These are phyloP conservation scores for Ariopsis seemanni DNA, from an alignment of 2,113 vertebrate species.

Conservation along the genomic window DNA sequence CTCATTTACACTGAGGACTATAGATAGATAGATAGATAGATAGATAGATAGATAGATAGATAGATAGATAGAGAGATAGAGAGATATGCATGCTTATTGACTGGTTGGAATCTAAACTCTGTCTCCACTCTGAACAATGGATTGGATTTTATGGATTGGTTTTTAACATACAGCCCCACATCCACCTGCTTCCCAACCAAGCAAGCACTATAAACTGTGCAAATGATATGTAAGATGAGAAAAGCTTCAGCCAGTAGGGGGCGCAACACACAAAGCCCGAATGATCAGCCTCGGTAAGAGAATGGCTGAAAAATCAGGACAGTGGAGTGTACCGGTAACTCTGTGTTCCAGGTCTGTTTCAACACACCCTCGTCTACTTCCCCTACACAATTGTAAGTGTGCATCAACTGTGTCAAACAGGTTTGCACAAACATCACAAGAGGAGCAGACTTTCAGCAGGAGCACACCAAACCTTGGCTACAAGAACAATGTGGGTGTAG, in stretches of 20 bases:
- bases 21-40: background rate
- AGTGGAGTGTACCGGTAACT: background rate
- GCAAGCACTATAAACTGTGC: slow-evolving; percentile 37
- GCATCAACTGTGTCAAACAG: background rate
- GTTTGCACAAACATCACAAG: background rate
- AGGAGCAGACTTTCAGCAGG: background rate
- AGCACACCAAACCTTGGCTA: background rate
- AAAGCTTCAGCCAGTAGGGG: slow-evolving; percentile 15
- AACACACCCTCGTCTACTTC: background rate
- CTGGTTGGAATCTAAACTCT: slow-evolving; percentile 27
- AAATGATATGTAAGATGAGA: slow-evolving; percentile 37
- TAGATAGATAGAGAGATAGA: slow-evolving; percentile 14
- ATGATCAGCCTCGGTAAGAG: background rate
- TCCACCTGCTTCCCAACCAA: slow-evolving; percentile 22
- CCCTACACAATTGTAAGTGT: background rate
- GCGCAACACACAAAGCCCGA: background rate
- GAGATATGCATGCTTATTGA: slow-evolving; percentile 51
- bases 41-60: background rate
- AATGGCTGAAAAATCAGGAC: slow-evolving; percentile 6
- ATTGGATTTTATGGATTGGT: background rate
- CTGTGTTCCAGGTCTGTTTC: slow-evolving; percentile 2
- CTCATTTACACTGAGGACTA: background rate
- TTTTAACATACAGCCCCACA: background rate
- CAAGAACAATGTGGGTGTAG: background rate
- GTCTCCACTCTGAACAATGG: background rate